Conservation (phyloP, 1,140 invertebrate genomes). For the Latrodectus geometricus region DNA sequence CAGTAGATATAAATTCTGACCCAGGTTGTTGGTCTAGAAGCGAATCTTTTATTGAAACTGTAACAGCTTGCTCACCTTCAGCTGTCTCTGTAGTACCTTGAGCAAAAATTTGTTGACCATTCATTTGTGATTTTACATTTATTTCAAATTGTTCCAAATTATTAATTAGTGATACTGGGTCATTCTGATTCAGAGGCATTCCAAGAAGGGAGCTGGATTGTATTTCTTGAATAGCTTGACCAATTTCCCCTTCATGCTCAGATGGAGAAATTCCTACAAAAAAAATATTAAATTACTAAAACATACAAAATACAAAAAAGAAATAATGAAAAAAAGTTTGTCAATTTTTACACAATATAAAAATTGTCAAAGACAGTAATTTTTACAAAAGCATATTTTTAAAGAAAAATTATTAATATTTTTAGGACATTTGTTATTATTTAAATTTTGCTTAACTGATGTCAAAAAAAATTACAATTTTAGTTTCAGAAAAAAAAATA, state of each 20-base stretch:
- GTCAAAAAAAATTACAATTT: no score
- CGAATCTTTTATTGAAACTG: constrained; percentile 51
- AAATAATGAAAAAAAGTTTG: background rate
- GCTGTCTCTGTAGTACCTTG: constrained; percentile 50
- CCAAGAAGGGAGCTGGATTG: constrained; percentile 49
- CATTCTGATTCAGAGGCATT: constrained; percentile 47
- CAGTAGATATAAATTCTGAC: constrained; percentile 36
- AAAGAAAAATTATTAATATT: no score
- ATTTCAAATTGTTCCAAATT: constrained; percentile 54
- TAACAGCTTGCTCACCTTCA: constrained; percentile 50
- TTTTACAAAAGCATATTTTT: no score
- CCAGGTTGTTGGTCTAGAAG: constrained; percentile 34
- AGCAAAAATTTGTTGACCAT: constrained; percentile 54
- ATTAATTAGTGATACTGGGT: constrained; percentile 35
- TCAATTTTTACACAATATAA: background rate
- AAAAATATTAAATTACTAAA: constrained; percentile 24
- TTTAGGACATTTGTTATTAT: no score
- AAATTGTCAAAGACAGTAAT: no score
- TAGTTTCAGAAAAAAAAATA: no score
- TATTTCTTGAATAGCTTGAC: constrained; percentile 57
- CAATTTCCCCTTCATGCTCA: constrained; percentile 53
- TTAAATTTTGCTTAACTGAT: no score
- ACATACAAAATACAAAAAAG: background rate
- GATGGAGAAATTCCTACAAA: constrained; percentile 6
- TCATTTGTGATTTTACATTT: constrained; percentile 49